phyloP scores from a whole-genome alignment of 2,888 invertebrate genomes.

The Rotaria macrura region DNA sequence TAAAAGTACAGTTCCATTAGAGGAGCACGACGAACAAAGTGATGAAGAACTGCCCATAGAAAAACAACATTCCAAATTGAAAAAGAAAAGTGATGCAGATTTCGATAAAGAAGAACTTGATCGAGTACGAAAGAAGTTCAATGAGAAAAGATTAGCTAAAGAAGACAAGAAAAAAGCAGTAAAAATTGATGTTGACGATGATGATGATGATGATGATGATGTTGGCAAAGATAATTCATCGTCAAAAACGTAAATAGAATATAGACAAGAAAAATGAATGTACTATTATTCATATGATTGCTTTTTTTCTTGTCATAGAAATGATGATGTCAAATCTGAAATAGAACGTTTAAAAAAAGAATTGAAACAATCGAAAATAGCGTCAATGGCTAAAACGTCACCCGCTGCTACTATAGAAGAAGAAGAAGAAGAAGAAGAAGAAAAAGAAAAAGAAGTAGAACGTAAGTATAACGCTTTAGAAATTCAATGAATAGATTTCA shows the following conservation, averaged over 20 bases:
- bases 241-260: not conserved
- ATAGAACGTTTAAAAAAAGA: constrained; percentile 12
- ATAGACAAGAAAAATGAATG: not conserved
- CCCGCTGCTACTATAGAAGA: no score
- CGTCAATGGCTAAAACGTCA: not conserved
- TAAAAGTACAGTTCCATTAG: constrained; percentile 21
- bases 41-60: not conserved
- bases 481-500: no score
- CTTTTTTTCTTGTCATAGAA: not conserved
- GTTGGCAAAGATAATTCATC: not conserved
- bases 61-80: constrained; percentile 29
- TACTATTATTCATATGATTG: no score
- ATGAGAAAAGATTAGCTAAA: constrained; percentile 38
- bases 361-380: constrained; percentile 3
- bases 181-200: constrained; percentile 5
- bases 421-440: not conserved
- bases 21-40: not conserved
- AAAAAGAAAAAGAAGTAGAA: not conserved
- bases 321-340: not conserved
- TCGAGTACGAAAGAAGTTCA: constrained; percentile 36
- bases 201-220: not conserved
- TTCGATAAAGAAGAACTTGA: constrained; percentile 36
- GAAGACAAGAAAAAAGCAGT: constrained; percentile 35
- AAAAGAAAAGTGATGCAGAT: constrained; percentile 43
- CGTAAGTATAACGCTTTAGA: not conserved